Conservation (phyloP, 2,797 vertebrate genomes). For the Nannoperca obscura region DNA sequence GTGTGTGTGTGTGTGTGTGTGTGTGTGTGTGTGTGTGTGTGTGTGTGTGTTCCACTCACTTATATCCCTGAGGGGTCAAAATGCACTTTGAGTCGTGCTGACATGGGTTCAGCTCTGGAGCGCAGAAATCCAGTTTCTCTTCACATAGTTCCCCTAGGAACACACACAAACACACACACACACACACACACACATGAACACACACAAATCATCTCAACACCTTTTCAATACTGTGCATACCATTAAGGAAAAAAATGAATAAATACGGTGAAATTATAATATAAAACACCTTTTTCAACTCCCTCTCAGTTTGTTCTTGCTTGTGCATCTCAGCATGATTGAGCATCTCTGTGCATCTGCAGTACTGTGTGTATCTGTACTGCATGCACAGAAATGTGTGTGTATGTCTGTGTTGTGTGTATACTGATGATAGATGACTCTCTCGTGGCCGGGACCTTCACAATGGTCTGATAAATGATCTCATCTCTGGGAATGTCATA, state of each 20-base stretch:
- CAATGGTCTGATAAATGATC: conserved; percentile 79
- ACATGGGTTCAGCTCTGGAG: conserved; percentile 95
- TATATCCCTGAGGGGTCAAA: conserved; percentile 92
- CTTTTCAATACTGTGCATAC: conserved; percentile 29
- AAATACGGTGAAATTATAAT: conserved; percentile 31
- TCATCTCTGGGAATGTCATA: conserved; percentile 67
- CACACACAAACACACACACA: conserved; percentile 64
- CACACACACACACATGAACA: conserved; percentile 50
- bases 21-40: conserved; percentile 8
- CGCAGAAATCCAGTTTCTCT: conserved; percentile 97
- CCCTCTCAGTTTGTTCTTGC: conserved; percentile 7
- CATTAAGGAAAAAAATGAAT: conserved; percentile 6
- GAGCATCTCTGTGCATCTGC: conserved; percentile 22
- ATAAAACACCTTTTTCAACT: conserved; percentile 10
- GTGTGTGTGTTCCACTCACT: conserved; percentile 85
- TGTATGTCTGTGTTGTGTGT: conserved; percentile 33
- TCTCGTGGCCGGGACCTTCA: conserved; percentile 63
- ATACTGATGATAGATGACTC: conserved; percentile 75
- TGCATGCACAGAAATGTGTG: conserved; percentile 3
- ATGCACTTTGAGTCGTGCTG: conserved; percentile 98
- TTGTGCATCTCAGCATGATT: conserved; percentile 8
- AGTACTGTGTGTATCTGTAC: conserved; percentile 16
- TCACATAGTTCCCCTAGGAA: conserved; percentile 95
- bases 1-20: not conserved
- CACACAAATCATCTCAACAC: conserved; percentile 22